phyloP scores from a whole-genome alignment of 2,888 invertebrate species.

The Epistrophella euchroma region DNA sequence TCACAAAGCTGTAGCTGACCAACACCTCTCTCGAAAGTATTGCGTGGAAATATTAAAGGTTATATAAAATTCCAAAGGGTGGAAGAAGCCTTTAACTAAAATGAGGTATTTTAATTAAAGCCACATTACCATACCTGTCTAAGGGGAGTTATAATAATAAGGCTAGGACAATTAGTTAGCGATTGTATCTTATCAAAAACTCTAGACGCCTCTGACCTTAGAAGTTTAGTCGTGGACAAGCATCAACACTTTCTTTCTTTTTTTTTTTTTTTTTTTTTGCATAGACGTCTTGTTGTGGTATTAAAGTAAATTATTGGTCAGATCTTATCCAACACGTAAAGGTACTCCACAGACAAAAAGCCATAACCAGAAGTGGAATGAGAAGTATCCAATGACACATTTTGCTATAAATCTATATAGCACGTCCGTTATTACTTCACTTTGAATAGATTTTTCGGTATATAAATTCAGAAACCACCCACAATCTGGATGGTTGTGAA shows the following conservation, averaged over 20 bases:
- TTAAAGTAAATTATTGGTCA: conserved; percentile 30
- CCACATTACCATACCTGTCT: conserved; percentile 18
- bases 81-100: neutral
- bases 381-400: conserved; percentile 61
- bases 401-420: conserved; percentile 26
- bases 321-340: conserved; percentile 47
- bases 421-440: conserved; percentile 51
- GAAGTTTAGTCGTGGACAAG: neutral
- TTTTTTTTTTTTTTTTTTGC: neutral
- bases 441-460: conserved; percentile 22
- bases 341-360: neutral
- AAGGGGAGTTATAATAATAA: conserved; percentile 11
- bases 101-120: conserved; percentile 12
- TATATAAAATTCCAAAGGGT: neutral
- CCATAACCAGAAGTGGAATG: conserved; percentile 19
- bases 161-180: conserved; percentile 11
- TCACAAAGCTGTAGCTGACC: conserved; percentile 7
- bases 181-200: conserved; percentile 10
- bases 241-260: neutral
- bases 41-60: conserved; percentile 21
- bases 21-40: conserved; percentile 12
- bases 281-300: neutral
- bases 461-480: conserved; percentile 39
- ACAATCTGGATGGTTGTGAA: neutral
- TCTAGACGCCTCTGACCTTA: neutral